Evolutionary conservation across 2,888 invertebrate species (phyloP).

Genomic region (Caenorhabditis parvicauda): DNA sequence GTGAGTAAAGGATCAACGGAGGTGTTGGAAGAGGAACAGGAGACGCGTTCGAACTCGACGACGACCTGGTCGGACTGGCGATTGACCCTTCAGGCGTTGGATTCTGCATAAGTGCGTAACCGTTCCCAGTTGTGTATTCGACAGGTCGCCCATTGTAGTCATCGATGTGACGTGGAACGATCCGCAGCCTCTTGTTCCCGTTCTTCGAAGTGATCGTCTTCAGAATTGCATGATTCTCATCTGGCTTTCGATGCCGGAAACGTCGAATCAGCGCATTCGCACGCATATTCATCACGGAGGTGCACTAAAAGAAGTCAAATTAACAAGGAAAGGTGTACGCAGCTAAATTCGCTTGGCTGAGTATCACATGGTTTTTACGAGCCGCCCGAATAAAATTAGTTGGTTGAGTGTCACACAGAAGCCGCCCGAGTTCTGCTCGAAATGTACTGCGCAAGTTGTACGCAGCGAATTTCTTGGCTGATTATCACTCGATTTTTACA

Average conservation of each 20-base stretch:
- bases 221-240: constrained; percentile 32
- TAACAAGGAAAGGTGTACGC: too few species aligned
- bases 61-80: neutral
- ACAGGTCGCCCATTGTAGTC: constrained; percentile 14
- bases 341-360: neutral
- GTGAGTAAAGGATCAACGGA: too few species aligned
- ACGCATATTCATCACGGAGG: constrained; percentile 46
- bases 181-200: constrained; percentile 42
- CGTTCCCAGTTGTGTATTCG: too few species aligned
- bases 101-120: constrained; percentile 1
- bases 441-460: too few species aligned
- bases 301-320: constrained; percentile 27
- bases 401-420: too few species aligned
- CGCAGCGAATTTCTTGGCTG: too few species aligned
- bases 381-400: too few species aligned
- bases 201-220: constrained; percentile 42
- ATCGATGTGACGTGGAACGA: constrained; percentile 27
- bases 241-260: constrained; percentile 45
- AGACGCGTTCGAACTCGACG: constrained; percentile 5
- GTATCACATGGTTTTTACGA: too few species aligned
- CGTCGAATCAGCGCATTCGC: constrained; percentile 50
- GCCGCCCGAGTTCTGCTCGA: too few species aligned
- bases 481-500: too few species aligned
- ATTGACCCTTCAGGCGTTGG: constrained; percentile 1
- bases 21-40: constrained; percentile 3